phyloP scores from a whole-genome alignment of 2,797 vertebrate genomes.

The Craterocephalus amniculus region DNA sequence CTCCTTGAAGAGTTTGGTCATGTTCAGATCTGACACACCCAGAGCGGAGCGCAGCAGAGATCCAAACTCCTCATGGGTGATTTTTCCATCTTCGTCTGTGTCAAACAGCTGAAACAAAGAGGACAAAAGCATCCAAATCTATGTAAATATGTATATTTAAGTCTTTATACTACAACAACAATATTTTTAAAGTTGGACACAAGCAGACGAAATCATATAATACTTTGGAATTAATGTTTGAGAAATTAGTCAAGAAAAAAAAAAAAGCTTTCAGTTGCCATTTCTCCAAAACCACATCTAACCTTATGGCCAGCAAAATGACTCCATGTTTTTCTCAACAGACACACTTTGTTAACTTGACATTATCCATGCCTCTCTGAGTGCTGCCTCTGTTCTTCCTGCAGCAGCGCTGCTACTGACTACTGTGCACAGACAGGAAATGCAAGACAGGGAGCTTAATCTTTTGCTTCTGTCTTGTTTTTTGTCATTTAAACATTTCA shows the following conservation, averaged over 20 bases:
- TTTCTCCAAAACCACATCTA: constrained; percentile 46
- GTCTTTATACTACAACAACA: not conserved
- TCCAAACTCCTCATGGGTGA: constrained; percentile 90
- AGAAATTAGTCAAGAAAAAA: not conserved
- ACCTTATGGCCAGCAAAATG: constrained; percentile 31
- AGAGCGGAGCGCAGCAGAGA: constrained; percentile 89
- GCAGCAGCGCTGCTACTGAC: constrained; percentile 19
- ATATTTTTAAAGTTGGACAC: not conserved
- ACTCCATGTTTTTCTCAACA: constrained; percentile 46
- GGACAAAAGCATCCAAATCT: not conserved
- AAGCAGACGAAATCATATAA: not conserved
- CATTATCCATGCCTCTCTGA: constrained; percentile 53
- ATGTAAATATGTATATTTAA: not conserved
- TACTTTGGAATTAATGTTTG: not conserved
- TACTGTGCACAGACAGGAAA: constrained; percentile 22
- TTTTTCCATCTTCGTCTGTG: constrained; percentile 89
- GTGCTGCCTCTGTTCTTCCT: constrained; percentile 50
- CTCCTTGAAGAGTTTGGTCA: constrained; percentile 90
- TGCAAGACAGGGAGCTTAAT: not conserved
- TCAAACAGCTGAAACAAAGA: constrained; percentile 89
- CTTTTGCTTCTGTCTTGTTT: not conserved
- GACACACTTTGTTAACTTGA: constrained; percentile 66
- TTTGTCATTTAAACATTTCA: not conserved
- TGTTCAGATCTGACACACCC: constrained; percentile 89
- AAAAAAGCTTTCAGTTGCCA: constrained; percentile 14